Evolutionary conservation across 2,113 vertebrate genomes (phyloP).

Genomic region (Ursus arctos): DNA sequence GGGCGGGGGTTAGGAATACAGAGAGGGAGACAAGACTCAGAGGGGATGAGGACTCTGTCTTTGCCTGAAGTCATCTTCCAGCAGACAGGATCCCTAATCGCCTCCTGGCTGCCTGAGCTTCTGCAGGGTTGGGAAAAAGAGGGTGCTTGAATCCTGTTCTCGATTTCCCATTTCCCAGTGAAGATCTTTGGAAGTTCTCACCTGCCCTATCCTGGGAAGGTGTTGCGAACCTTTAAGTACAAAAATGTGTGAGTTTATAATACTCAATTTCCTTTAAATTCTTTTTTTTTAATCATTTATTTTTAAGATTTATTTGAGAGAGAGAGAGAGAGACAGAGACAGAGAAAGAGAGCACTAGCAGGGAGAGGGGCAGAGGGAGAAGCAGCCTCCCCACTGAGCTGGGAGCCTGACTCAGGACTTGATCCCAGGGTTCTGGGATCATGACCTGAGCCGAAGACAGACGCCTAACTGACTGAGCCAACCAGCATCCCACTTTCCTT

Average conservation of each 20-base stretch:
- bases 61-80: neutral
- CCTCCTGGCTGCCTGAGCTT: rapidly evolving
- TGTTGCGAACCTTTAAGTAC: neutral
- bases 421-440: too few relatives aligned
- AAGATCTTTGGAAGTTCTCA: neutral
- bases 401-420: too few relatives aligned
- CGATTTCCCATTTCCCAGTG: neutral
- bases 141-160: neutral
- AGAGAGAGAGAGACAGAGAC: too few relatives aligned
- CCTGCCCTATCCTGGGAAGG: neutral
- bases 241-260: neutral
- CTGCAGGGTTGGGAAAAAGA: neutral
- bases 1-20: neutral
- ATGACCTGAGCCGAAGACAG: too few relatives aligned
- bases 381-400: too few relatives aligned
- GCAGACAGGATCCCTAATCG: neutral
- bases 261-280: neutral
- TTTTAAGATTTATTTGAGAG: too few relatives aligned
- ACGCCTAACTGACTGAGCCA: too few relatives aligned
- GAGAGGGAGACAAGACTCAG: rapidly evolving
- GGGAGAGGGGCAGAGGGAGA: too few relatives aligned
- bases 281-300: too few relatives aligned
- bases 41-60: neutral
- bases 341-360: too few relatives aligned
- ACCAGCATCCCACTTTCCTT: too few relatives aligned